A percentile compares a stretch with the other conserved stretches of the same genome.
These are phyloP conservation scores for Sminthopsis crassicaudata DNA, from an alignment of 2,113 vertebrate species.

Conservation along the genomic window DNA sequence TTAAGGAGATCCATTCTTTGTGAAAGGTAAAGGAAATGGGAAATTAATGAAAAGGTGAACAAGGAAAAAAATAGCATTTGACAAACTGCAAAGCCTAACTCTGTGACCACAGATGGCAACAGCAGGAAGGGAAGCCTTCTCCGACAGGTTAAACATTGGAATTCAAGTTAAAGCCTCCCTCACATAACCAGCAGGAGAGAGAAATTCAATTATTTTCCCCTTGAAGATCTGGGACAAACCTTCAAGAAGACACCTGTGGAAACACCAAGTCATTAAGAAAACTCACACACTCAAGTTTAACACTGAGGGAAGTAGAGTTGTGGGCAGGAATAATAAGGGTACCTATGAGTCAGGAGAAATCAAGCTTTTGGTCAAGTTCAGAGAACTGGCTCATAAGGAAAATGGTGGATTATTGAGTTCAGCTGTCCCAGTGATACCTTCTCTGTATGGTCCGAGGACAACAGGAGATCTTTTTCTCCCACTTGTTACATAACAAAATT, in stretches of 20 bases:
- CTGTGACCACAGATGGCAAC: not conserved
- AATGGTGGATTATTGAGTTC: not conserved
- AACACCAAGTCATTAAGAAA: not conserved
- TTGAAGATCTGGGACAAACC: not conserved
- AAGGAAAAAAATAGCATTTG: not conserved
- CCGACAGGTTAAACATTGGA: not conserved
- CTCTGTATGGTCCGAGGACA: not conserved
- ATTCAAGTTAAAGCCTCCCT: not conserved
- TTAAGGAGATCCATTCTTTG: not conserved
- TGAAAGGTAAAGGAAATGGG: not conserved
- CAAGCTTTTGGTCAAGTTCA: not conserved
- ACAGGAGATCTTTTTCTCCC: not conserved
- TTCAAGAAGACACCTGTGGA: conserved; percentile 5
- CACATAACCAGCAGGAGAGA: not conserved
- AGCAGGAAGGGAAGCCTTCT: not conserved
- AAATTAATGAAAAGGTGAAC: not conserved
- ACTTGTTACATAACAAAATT: not conserved
- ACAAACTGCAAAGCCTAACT: not conserved
- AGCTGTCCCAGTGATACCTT: not conserved
- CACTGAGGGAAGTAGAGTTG: not conserved
- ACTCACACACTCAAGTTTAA: not conserved
- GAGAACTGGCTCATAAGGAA: not conserved
- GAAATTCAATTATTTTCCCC: conserved; percentile 7
- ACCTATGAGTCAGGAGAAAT: not conserved
- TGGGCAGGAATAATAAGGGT: not conserved